Conservation (phyloP, 2,797 vertebrate species). For the Typhlichthys subterraneus region DNA sequence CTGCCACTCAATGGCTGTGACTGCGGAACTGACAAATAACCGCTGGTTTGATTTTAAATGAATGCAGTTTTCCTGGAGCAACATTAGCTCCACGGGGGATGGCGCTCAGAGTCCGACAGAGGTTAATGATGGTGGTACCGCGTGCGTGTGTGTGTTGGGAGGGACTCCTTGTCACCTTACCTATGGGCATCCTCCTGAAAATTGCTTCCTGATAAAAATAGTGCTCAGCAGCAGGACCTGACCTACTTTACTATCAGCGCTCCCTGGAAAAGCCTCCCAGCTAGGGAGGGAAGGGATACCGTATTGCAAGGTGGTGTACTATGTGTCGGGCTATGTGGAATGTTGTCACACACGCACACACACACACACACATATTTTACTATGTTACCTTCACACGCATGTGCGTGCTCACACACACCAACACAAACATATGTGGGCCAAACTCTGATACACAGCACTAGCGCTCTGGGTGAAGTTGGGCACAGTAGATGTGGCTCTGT, state of each 20-base stretch:
- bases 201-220: slow-evolving; percentile 81
- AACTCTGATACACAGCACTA: slow-evolving; percentile 39
- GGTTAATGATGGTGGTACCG: slow-evolving; percentile 47
- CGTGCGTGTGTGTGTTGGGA: slow-evolving; percentile 10
- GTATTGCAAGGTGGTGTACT: neutral
- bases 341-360: slow-evolving; percentile 12
- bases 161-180: slow-evolving; percentile 72
- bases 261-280: slow-evolving; percentile 73
- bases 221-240: slow-evolving; percentile 69
- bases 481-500: slow-evolving; percentile 49
- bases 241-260: slow-evolving; percentile 79
- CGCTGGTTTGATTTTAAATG: too few species aligned
- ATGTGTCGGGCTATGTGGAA: neutral
- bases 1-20: neutral
- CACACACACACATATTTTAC: slow-evolving; percentile 13
- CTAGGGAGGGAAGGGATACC: slow-evolving; percentile 43
- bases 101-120: slow-evolving; percentile 36
- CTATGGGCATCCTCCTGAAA: slow-evolving; percentile 75
- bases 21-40: too few species aligned
- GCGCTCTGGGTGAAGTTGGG: slow-evolving; percentile 49
- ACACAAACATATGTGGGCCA: slow-evolving; percentile 71
- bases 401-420: slow-evolving; percentile 6
- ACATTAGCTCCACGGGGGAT: slow-evolving; percentile 9
- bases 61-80: slow-evolving; percentile 3
- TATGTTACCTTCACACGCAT: neutral